Base-by-base conservation (phyloP, 1,140 invertebrate species). In the Adelges cooleyi region DNA sequence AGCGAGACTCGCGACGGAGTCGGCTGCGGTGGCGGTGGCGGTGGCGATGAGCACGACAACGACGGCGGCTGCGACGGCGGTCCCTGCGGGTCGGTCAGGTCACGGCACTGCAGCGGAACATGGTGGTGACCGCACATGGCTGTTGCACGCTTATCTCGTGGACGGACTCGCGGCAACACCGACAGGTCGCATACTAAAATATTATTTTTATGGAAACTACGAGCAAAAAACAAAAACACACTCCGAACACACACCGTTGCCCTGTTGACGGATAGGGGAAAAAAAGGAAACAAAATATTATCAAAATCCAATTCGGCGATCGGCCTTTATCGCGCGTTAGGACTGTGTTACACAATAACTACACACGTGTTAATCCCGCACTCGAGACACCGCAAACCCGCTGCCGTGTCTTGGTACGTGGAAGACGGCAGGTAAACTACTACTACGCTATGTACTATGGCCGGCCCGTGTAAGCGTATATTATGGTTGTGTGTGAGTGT, bases 351-450 rank as follows among this genome's bases (percentile, higher is more conserved):
- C 13, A 15, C 38, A 40, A 15, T 29, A 13, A 62, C 56, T 23
- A 38, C 38, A 22, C 52, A 25, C 18, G 25, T 13, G 10, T 5
- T 1, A 23, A 46, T 56, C 33, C 23, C 52, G 36, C 23, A 59
- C 40, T 44, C 42, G 23, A 56, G 22, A 56, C 53, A 38, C 40
- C 54, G 54, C n/a, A 22, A n/a, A 17, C 40, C 54, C n/a, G 56
- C 42, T 40, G n/a, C 42, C 13, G 56, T 25, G 56, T 15, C 42
- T 48, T 17, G 56, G 56, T 46, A 62, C 56, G 54, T 17, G 50
- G 25, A 62, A 59, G 54, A 59, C 54, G 54, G 56, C 56, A 62
- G 56, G 56, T 62, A 62, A 62, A 46, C 56, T 62, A 62, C 53
- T 54, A 54, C 54, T 2, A 52, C 23, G 23, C 13, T 22, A 44